A percentile compares a stretch with the other conserved stretches of the same genome.
phyloP scores from a whole-genome alignment of 2,888 invertebrate species.

The Tanaodytes sp. region DNA sequence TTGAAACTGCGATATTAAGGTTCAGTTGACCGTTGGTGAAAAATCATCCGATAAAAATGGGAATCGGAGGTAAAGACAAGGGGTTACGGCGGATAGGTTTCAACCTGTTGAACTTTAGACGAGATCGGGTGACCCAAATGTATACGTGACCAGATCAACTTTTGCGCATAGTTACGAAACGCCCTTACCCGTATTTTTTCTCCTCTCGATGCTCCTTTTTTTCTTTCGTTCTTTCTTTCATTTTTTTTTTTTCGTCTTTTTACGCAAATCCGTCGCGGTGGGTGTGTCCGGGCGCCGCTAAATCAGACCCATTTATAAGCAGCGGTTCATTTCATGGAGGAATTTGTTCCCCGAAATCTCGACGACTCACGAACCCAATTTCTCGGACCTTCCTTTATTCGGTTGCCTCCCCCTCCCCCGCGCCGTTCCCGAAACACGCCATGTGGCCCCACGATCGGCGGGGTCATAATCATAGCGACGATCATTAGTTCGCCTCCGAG shows the following conservation, averaged over 20 bases:
- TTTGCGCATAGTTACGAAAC: slow-evolving; percentile 41
- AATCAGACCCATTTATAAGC: slow-evolving; percentile 50
- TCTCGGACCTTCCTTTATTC: slow-evolving; percentile 44
- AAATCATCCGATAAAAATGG: too few species aligned
- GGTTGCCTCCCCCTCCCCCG: slow-evolving; percentile 16
- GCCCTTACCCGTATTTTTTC: not conserved
- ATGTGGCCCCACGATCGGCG: slow-evolving; percentile 36
- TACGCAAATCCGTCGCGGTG: slow-evolving; percentile 38
- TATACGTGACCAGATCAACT: slow-evolving; percentile 19
- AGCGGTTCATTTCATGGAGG: slow-evolving; percentile 40
- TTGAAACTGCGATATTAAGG: too few species aligned
- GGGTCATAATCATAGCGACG: slow-evolving; percentile 38
- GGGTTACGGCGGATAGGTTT: too few species aligned
- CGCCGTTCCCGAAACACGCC: slow-evolving; percentile 35
- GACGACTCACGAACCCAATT: slow-evolving; percentile 49
- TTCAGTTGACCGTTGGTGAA: too few species aligned
- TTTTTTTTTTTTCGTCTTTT: slow-evolving; percentile 18
- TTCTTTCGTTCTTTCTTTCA: not conserved
- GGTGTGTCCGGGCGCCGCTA: slow-evolving; percentile 37
- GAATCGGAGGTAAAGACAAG: too few species aligned
- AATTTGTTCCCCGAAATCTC: slow-evolving; percentile 51
- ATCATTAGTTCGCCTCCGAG: slow-evolving; percentile 37
- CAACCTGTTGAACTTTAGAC: slow-evolving; percentile 31
- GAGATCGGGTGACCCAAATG: slow-evolving; percentile 26
- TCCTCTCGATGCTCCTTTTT: not conserved